Base-by-base conservation (phyloP, 2,888 invertebrate genomes). In the Nebria brevicollis region DNA sequence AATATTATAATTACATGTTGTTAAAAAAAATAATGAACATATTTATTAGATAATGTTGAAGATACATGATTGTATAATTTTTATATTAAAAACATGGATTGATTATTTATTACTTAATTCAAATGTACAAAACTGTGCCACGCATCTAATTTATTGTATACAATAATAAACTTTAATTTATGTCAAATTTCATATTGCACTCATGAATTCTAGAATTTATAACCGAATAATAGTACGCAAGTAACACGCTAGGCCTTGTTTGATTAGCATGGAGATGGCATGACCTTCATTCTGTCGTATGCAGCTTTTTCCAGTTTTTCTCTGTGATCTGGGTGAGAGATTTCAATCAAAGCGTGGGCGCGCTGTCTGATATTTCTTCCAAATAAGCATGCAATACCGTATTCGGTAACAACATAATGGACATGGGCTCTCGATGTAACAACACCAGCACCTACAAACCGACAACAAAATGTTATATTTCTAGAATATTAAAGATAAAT, bases 361-460 rank as follows among this genome's bases (percentile, higher is more conserved):
- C 98, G 91, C 88, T 98, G 98, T 1, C 97, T 91, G 77, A 98
- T 91, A 15, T 94, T 94, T 89, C 96, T 97, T 66, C 98, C 98
- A 88, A 97, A 98, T 74, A 98, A 90, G 81, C 94, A 91, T 0
- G 98, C 98, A 84, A 98, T 95, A 15, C 98, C 98, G 84, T 95
- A 92, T 88, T 98, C 98, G 0, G 98, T 98, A 0, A 98, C 98
- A 2, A 98, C 92, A 88, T 98, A 98, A 88, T 98, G 96, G 0
- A 96, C 96, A 88, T 98, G 98, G 0, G 96, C 97, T 83, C 98
- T 92, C 0, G 95, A 94, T 0, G 97, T 97, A 15, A 98, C 97
- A 4, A 98, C 97, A n/a, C 98, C 98, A 82, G 96, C 97, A 85
- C 98, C 97, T 95, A 73, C 68, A 81, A 82, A 83, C 79, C 64